Conservation (phyloP, 2,113 vertebrate genomes). For the Burhinus bistriatus region DNA sequence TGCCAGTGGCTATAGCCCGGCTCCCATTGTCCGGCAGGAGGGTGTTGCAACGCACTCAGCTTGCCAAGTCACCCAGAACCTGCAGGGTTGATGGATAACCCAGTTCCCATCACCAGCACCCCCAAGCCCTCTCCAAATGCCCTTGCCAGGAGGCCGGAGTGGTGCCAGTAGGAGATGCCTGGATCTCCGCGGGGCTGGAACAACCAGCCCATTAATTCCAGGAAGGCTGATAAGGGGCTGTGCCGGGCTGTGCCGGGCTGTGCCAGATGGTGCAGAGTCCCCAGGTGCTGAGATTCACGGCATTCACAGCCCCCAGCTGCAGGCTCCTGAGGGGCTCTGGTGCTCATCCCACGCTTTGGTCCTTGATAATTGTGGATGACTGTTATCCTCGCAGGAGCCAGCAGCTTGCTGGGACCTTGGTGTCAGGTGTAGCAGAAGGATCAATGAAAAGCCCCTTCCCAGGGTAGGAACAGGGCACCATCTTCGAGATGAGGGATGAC, state of each 20-base stretch:
- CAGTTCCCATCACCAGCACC: neutral
- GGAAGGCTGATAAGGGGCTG: constrained; percentile 9
- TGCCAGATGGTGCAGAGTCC: neutral
- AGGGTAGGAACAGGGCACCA: neutral
- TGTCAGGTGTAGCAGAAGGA: neutral
- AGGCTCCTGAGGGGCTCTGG: neutral
- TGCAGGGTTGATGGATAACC: constrained; percentile 61
- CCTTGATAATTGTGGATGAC: fast-evolving
- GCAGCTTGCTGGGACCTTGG: neutral
- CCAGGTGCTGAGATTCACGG: fast-evolving
- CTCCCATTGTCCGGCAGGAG: neutral
- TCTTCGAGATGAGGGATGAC: neutral
- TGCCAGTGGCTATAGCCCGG: neutral
- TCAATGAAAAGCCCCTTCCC: neutral
- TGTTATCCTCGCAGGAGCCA: neutral
- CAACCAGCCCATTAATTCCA: constrained; percentile 46
- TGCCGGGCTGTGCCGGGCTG: neutral
- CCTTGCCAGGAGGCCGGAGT: constrained; percentile 33
- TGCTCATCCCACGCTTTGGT: neutral
- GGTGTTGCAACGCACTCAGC: neutral
- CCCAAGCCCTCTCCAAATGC: neutral
- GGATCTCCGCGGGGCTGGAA: neutral
- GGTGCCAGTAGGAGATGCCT: neutral
- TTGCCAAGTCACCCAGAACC: constrained; percentile 51
- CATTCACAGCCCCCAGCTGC: neutral